phyloP scores from a whole-genome alignment of 2,888 invertebrate species.

The Machimus rusticus region DNA sequence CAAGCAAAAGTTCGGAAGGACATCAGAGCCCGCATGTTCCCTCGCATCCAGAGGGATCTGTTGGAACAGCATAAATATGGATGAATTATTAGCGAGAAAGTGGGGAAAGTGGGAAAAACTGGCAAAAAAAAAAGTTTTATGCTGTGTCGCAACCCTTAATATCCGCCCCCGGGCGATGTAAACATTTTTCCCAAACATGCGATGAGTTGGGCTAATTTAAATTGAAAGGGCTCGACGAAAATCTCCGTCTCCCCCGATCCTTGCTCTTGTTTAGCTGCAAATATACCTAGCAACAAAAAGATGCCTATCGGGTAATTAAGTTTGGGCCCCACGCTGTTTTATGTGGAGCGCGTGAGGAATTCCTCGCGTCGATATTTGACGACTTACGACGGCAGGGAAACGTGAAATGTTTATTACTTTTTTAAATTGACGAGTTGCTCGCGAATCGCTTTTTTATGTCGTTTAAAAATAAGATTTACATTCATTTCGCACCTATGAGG shows the following conservation, averaged over 20 bases:
- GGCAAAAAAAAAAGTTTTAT: constrained; percentile 6
- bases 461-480: background rate
- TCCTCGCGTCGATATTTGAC: background rate
- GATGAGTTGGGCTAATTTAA: constrained; percentile 26
- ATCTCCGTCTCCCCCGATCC: background rate
- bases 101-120: background rate
- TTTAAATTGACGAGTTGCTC: background rate
- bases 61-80: constrained; percentile 7
- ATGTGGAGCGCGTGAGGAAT: background rate
- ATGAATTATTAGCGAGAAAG: constrained; percentile 21
- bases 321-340: background rate
- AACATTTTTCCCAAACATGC: constrained; percentile 12
- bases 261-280: background rate
- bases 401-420: background rate
- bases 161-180: background rate
- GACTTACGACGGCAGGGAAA: background rate
- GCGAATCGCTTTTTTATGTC: background rate
- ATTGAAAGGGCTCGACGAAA: constrained; percentile 5
- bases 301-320: background rate
- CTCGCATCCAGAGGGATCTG: background rate
- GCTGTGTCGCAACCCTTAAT: background rate
- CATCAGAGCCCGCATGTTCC: background rate
- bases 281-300: background rate
- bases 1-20: constrained; percentile 16
- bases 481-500: background rate